Evolutionary conservation across 37 sponge, comb jelly and placozoan genomes (phyloP).

Genomic region (Bolinopsis microptera): DNA sequence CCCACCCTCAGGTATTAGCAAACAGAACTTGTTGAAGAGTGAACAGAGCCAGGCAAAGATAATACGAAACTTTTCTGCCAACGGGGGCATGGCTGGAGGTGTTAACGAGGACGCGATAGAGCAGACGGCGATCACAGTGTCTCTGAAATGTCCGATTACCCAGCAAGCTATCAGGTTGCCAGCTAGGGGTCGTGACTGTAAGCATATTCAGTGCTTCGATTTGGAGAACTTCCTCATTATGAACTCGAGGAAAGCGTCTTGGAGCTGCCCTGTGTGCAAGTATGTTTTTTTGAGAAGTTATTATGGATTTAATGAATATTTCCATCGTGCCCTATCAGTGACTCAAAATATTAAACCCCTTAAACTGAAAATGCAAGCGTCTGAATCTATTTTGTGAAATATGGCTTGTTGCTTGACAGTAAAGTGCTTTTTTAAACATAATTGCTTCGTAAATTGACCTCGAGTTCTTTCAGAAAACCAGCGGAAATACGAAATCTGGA

Average conservation of each 20-base stretch:
- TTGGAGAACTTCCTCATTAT: slow-evolving; percentile 55
- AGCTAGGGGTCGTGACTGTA: slow-evolving; percentile 47
- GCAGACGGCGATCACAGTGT: slow-evolving; percentile 54
- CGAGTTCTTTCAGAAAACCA: slow-evolving; percentile 10
- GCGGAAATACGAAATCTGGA: slow-evolving; percentile 42
- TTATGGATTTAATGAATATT: no score
- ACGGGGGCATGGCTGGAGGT: slow-evolving; percentile 14
- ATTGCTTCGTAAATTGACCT: no score
- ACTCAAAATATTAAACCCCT: no score
- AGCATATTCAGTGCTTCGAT: slow-evolving; percentile 59
- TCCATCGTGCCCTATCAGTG: no score
- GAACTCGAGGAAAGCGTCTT: slow-evolving; percentile 47
- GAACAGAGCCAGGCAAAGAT: slow-evolving; percentile 55
- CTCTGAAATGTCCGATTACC: slow-evolving; percentile 52
- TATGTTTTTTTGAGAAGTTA: no score
- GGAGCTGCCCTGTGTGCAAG: slow-evolving; percentile 66
- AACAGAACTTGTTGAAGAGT: slow-evolving; percentile 58
- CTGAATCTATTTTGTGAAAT: no score
- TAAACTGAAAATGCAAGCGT: no score
- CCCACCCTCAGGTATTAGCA: slow-evolving; percentile 39
- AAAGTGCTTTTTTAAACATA: no score
- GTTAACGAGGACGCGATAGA: slow-evolving; percentile 38
- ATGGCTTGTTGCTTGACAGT: no score
- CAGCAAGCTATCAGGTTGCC: slow-evolving; percentile 53
- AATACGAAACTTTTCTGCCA: slow-evolving; percentile 27